Base-by-base conservation (phyloP, 2,888 invertebrate species). In the Acanthosoma haemorrhoidale region DNA sequence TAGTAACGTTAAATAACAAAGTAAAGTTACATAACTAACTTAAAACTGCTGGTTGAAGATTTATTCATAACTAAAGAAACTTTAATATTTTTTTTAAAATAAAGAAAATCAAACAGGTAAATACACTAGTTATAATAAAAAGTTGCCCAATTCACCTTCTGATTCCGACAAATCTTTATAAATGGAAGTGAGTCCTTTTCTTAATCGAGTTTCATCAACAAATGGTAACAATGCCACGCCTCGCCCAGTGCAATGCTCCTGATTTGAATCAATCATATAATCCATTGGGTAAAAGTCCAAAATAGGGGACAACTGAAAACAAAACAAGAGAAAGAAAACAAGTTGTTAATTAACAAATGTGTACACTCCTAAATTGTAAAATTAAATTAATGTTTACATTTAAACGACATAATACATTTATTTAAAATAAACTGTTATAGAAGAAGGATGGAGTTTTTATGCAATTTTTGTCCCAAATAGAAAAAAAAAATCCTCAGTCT, bases 211-310 rank as follows among this genome's bases (percentile, higher is more conserved):
- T 81, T 99, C 98, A 76, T 99, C 97, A 0, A 99, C 98, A 81
- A 99, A 99, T 5, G 99, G 99, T 73, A 99, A 82, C 41, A 99
- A 81, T 0, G 98, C 99, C 2, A 99, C 99, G 57, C 99, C 98
- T 82, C 98, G 97, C 99, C 99, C 99, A 61, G 98, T 98, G 82
- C 92, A 98, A 81, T 96, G 98, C 82, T 99, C 99, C 36, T 99
- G 99, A 82, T 99, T 99, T 75, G 99, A 83, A 82, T 99, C 97
- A 73, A 98, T 96, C 81, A 91, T 92, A 82, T 99, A 99, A 80
- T 99, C 95, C 78, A 87, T 89, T 0, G 99, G 99, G 82, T 99
- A 99, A 83, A 99, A 98, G 81, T 99, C 99, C 76, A 99, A 96
- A 71, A 99, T 98, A 0, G 91, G 83, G 0, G 98, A 98, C 76